Evolutionary conservation across 2,113 vertebrate species (phyloP), one percentile per base, ranked within the genome.

Genomic region (Petrocephalus zakoni): DNA sequence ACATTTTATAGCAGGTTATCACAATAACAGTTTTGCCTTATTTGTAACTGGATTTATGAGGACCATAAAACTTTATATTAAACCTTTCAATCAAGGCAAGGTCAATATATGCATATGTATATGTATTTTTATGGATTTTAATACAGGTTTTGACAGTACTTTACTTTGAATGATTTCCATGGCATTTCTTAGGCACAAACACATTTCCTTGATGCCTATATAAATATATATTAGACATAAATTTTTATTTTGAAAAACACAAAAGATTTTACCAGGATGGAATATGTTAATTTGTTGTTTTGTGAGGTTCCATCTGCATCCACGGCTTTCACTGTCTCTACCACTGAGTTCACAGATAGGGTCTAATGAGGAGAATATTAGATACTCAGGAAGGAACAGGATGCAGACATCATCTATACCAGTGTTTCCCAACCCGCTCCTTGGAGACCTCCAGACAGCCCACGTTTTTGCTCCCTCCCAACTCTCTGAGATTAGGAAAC

Each of bases 261-360:
- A 5, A 25, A 64, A 42, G 25, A 52, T 90, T 91, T 94, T 85
- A 94, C 95, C 94, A 88, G 89, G 72, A 95, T 90, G 34, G 92
- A 93, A 89, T 96, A 97, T 15, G 86, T 88, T n/a, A 96, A 7
- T 58, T 17, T 0, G 87, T 2, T 95, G 90, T 93, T 93, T 0
- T 0, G 0, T 55, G 90, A 0, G 46, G 91, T 90, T 55, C 90
- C 88, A 86, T 96, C 95, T 6, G 83, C 58, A 82, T 97, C 96
- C n/a, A 4, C 0, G 4, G 96, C 96, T 82, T 6, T 58, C 55
- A 97, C 95, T 92, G 51, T 92, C 55, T 96, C 37, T 89, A 96
- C 91, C 0, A 34, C 86, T 1, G 15, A 53, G 75, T 81, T 15
- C 47, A 96, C 84, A 88, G 34, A 78, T 58, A 92, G 58, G 52